Evolutionary conservation across 2,113 vertebrate genomes (phyloP).

Genomic region (Coreoperca whiteheadi): DNA sequence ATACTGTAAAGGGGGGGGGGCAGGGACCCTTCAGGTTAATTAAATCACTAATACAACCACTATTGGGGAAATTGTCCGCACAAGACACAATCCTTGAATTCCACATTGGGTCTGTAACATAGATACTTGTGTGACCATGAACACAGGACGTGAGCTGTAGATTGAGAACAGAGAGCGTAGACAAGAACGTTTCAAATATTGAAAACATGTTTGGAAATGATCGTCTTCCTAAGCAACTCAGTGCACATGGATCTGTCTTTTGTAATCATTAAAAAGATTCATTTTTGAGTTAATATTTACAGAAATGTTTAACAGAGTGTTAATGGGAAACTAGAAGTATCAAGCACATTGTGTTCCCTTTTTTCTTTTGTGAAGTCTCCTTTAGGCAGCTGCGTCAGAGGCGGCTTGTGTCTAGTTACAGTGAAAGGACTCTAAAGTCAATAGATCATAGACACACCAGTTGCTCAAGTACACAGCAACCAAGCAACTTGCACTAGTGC

Average conservation of each 20-base stretch:
- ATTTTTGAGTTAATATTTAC: constrained; percentile 60
- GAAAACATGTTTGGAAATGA: constrained; percentile 20
- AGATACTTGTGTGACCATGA: background rate
- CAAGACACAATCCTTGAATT: background rate
- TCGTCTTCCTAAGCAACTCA: background rate
- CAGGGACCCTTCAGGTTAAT: background rate
- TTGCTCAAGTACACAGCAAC: background rate
- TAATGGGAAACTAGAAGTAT: constrained; percentile 49
- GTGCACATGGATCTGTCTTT: constrained; percentile 9
- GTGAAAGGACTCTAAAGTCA: constrained; percentile 38
- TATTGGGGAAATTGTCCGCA: background rate
- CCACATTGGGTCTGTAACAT: background rate
- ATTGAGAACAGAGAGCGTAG: background rate
- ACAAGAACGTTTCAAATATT: background rate
- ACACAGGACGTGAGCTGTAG: background rate
- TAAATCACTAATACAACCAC: background rate
- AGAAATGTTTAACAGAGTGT: constrained; percentile 29
- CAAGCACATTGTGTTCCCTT: constrained; percentile 43
- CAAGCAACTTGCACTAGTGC: background rate
- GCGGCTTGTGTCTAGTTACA: constrained; percentile 27
- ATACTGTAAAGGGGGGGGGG: background rate
- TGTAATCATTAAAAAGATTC: constrained; percentile 38
- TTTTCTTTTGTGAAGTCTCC: constrained; percentile 19
- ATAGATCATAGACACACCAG: background rate
- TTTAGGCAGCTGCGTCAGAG: constrained; percentile 31